Evolutionary conservation across 1,140 invertebrate genomes (phyloP).

Genomic region (Zeugodacus cucurbitae): DNA sequence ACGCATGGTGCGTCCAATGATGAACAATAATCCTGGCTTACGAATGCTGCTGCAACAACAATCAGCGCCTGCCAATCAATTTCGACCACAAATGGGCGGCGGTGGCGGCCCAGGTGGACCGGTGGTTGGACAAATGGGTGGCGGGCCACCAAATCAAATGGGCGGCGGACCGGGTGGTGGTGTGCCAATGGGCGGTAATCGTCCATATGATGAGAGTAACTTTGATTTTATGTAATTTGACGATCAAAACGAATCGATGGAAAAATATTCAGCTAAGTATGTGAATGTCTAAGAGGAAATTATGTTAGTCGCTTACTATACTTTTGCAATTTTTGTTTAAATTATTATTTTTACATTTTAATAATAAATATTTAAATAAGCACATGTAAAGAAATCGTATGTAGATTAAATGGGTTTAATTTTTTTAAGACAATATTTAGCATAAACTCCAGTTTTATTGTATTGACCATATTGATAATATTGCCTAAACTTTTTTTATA

Average conservation of each 20-base stretch:
- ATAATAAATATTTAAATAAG: neutral
- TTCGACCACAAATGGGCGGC: constrained; percentile 58
- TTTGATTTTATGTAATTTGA: constrained; percentile 61
- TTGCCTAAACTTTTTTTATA: no score
- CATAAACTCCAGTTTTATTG: no score
- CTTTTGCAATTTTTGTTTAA: neutral
- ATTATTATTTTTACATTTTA: neutral
- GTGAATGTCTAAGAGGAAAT: neutral
- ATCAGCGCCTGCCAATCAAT: constrained; percentile 60
- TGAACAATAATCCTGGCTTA: constrained; percentile 75
- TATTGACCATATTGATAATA: no score
- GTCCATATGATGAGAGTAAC: constrained; percentile 60
- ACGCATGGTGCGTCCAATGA: constrained; percentile 74
- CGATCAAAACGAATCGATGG: neutral
- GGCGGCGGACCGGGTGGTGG: constrained; percentile 49
- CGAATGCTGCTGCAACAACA: constrained; percentile 77
- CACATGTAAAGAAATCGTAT: neutral
- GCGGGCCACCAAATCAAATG: constrained; percentile 61
- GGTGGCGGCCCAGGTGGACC: constrained; percentile 22
- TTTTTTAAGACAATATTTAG: no score
- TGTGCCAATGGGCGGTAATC: constrained; percentile 58
- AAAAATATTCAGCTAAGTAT: neutral
- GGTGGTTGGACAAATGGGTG: constrained; percentile 38
- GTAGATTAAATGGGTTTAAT: neutral
- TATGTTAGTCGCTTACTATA: neutral